Evolutionary conservation across 2,113 vertebrate genomes (phyloP).

Genomic region (Pituophis catenifer): DNA sequence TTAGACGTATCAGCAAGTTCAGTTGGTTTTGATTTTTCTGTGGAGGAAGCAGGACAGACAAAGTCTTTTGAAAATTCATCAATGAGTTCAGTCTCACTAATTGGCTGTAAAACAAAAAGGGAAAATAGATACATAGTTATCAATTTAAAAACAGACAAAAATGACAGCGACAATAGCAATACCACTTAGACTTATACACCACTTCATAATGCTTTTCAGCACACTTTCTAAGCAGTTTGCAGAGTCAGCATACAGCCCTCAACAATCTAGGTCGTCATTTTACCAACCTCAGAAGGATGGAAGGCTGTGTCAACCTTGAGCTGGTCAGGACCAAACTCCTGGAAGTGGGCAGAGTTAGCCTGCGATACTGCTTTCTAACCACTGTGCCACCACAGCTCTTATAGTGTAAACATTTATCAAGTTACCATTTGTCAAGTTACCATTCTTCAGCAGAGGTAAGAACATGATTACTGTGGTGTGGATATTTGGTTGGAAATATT

Average conservation of each 20-base stretch:
- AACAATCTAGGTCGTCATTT: too few relatives aligned
- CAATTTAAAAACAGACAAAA: neutral
- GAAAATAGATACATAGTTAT: neutral
- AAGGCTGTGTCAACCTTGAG: too few relatives aligned
- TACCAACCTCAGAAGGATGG: too few relatives aligned
- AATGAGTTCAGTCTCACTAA: slow-evolving; percentile 66
- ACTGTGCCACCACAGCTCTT: too few relatives aligned
- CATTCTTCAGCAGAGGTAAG: neutral
- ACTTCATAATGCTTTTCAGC: neutral
- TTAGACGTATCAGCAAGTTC: slow-evolving; percentile 44
- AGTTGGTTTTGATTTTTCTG: slow-evolving; percentile 32
- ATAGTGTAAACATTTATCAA: too few relatives aligned
- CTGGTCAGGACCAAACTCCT: too few relatives aligned
- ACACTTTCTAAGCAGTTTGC: neutral
- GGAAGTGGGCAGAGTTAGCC: too few relatives aligned
- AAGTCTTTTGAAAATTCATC: slow-evolving; percentile 74
- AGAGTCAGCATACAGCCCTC: too few relatives aligned
- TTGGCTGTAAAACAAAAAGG: slow-evolving; percentile 49
- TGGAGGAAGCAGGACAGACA: slow-evolving; percentile 22
- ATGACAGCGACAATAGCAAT: neutral
- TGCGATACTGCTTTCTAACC: too few relatives aligned
- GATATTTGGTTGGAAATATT: neutral
- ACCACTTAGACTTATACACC: neutral
- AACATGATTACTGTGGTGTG: neutral
- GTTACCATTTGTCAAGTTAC: neutral